These are phyloP conservation scores for Cancer borealis DNA, from an alignment of 2,888 invertebrate genomes.

Conservation along the genomic window DNA sequence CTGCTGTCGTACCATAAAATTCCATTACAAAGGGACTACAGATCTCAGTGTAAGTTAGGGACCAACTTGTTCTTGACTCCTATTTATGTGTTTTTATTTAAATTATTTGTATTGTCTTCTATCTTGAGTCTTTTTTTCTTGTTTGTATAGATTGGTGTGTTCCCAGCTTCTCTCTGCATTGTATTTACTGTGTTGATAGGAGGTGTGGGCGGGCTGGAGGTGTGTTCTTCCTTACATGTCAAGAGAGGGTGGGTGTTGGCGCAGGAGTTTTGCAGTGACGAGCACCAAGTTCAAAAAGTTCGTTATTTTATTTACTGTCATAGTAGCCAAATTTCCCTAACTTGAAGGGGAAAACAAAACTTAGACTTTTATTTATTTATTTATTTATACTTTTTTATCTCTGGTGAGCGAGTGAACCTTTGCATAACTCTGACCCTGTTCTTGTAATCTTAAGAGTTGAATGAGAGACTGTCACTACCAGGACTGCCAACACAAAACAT, in stretches of 20 bases:
- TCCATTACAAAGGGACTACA: conserved; percentile 71
- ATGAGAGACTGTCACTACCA: conserved; percentile 13
- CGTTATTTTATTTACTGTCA: neutral
- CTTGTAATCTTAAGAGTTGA: conserved; percentile 55
- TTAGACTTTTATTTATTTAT: conserved; percentile 52
- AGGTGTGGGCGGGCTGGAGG: neutral
- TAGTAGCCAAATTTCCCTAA: conserved; percentile 44
- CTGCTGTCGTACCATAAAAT: conserved; percentile 65
- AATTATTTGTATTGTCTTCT: conserved; percentile 70
- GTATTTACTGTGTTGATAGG: conserved; percentile 57
- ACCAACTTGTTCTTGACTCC: conserved; percentile 62
- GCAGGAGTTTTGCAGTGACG: conserved; percentile 40
- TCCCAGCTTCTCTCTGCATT: conserved; percentile 52
- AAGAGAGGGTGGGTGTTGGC: neutral
- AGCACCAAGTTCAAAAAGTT: conserved; percentile 48
- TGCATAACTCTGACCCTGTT: conserved; percentile 65
- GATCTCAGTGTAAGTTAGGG: conserved; percentile 76
- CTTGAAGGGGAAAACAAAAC: conserved; percentile 38
- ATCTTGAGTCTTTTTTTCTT: conserved; percentile 50
- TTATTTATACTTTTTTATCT: conserved; percentile 52
- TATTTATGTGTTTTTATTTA: conserved; percentile 74
- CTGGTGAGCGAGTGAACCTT: conserved; percentile 59
- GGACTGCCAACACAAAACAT: neutral
- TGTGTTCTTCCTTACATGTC: neutral
- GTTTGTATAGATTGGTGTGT: conserved; percentile 28